Base-by-base conservation (phyloP, 2,888 invertebrate species). In the Tricholauxania praeusta region DNA sequence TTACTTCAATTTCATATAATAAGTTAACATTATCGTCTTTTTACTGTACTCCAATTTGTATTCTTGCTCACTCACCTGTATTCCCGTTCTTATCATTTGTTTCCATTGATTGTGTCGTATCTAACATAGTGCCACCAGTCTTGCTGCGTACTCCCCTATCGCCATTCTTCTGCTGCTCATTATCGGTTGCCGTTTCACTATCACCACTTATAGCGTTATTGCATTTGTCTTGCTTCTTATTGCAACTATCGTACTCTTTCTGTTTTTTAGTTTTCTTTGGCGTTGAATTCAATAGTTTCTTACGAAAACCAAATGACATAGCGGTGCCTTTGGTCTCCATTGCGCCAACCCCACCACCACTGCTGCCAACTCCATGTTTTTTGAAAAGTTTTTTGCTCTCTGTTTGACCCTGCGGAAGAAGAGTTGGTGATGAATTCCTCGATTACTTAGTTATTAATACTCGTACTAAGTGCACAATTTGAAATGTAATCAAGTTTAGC, bases 301-400 rank as follows among this genome's bases (percentile, higher is more conserved):
- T 90, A 67, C 93, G 92, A 88, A 95, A 95, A 64, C 95, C 95
- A 86, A 95, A 95, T 59, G 95, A 94, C 84, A 93, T 94, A 73
- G 94, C 92, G 76, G 94, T 93, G 67, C 95, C 95, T 79, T 87
- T 88, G 73, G 88, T 88, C 73, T 88, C 87, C 52, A 83, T 77
- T 49, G 69, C 73, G 49, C 80, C 80, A 75, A 78, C 80, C 72
- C 79, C 78, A 39, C 79, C 80, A 63, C 67, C 73, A 15, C 32
- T n/a, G 15, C 51, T 64, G 57, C 52, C 65, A 32, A 57, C 49
- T 28, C 74, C 79, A 70, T 78, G 74, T 73, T 81, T 82, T 69
- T 82, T 81, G 73, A 78, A 79, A 66, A 81, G 83, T 75, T 84
- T 86, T 80, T 86, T 88, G 81, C 88, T 88, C 82, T 88, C 88